Conservation (phyloP, 2,113 vertebrate species). For the Globicephala melas region DNA sequence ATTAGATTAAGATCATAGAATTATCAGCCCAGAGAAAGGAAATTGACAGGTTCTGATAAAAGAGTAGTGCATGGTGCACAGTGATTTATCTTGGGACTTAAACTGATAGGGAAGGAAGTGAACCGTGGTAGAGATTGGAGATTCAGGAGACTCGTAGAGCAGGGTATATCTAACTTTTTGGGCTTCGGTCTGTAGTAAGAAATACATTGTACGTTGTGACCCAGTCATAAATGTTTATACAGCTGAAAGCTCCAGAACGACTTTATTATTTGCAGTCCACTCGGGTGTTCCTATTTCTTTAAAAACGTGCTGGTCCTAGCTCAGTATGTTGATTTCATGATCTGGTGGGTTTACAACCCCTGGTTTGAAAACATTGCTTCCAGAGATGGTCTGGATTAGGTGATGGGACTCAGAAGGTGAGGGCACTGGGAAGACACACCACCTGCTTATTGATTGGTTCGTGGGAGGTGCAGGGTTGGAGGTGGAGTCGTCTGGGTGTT, state of each 20-base stretch:
- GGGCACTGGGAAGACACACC: not conserved
- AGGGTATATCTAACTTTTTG: not conserved
- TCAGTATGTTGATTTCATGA: not conserved
- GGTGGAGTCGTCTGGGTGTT: not conserved
- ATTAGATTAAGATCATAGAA: not conserved
- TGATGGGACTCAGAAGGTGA: not conserved
- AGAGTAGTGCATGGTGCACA: not conserved
- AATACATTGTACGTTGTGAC: not conserved
- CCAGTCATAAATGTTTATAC: not conserved
- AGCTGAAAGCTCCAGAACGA: not conserved
- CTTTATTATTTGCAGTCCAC: not conserved
- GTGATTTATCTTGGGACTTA: not conserved
- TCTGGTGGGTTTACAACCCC: not conserved
- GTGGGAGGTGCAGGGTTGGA: no score
- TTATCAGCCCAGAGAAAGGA: not conserved
- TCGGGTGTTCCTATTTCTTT: not conserved
- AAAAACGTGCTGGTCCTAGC: not conserved
- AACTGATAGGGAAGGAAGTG: not conserved
- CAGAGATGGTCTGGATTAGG: not conserved
- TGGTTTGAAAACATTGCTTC: not conserved
- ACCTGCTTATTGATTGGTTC: not conserved
- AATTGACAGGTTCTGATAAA: not conserved
- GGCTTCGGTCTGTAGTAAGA: not conserved
- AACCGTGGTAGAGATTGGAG: not conserved
- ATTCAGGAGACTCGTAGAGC: not conserved